These are phyloP conservation scores for Erebia epiphron DNA, from an alignment of 2,888 invertebrate species.

Conservation along the genomic window DNA sequence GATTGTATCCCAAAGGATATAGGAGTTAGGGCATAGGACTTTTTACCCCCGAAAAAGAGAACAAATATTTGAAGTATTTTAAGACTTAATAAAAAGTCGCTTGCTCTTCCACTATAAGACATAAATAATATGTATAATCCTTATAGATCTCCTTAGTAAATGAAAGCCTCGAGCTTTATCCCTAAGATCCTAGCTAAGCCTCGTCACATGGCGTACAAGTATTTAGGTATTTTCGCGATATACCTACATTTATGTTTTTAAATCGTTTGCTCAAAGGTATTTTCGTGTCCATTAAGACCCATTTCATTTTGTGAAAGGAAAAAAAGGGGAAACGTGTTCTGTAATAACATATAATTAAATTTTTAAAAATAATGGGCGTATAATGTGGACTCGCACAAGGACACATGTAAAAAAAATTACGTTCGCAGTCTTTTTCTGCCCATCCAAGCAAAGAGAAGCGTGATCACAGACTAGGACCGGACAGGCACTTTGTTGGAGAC, in stretches of 20 bases:
- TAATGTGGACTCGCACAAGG: too few relatives aligned
- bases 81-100: neutral
- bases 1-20: too few relatives aligned
- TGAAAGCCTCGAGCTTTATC: slow-evolving; percentile 32
- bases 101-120: slow-evolving; percentile 4
- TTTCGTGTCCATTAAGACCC: slow-evolving; percentile 13
- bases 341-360: too few relatives aligned
- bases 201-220: slow-evolving; percentile 6
- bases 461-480: too few relatives aligned
- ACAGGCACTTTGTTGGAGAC: too few relatives aligned
- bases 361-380: too few relatives aligned
- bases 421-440: too few relatives aligned
- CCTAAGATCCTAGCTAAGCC: slow-evolving; percentile 30
- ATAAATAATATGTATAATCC: slow-evolving; percentile 26
- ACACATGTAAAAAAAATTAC: too few relatives aligned
- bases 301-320: neutral
- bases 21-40: too few relatives aligned
- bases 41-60: too few relatives aligned
- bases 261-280: neutral
- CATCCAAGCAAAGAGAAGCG: too few relatives aligned
- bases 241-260: neutral
- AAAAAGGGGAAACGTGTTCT: neutral
- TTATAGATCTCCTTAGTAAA: slow-evolving; percentile 34
- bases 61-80: too few relatives aligned
- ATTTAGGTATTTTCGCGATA: slow-evolving; percentile 19